Evolutionary conservation across 2,888 invertebrate species (phyloP).

Genomic region (Toxonevra muliebris): DNA sequence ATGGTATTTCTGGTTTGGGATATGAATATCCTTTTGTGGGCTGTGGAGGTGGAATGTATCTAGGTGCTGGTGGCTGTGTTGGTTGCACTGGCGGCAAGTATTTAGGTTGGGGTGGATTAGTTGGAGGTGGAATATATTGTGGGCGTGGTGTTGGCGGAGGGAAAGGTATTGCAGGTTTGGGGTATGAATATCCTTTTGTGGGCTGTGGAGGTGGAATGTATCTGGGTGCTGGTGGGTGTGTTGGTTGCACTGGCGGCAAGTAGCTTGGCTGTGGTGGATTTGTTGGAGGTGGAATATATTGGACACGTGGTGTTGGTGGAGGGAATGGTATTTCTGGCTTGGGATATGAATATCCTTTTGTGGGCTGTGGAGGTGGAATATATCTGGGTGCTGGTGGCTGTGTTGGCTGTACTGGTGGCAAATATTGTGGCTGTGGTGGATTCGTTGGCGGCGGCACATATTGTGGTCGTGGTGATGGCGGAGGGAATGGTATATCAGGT

Average conservation of each 20-base stretch:
- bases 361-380: conserved; percentile 3
- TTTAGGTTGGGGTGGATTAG: conserved; percentile 27
- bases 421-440: conserved; percentile 26
- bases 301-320: conserved; percentile 20
- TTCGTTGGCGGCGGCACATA: conserved; percentile 43
- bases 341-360: conserved; percentile 43
- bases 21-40: conserved; percentile 45
- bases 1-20: conserved; percentile 43
- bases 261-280: conserved; percentile 25
- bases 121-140: conserved; percentile 20
- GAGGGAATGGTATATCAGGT: conserved; percentile 43
- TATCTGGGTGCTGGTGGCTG: conserved; percentile 29
- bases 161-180: conserved; percentile 27
- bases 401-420: conserved; percentile 40
- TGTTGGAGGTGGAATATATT: conserved; percentile 41
- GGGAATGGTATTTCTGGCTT: conserved; percentile 36
- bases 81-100: conserved; percentile 43
- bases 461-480: conserved; percentile 35
- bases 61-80: conserved; percentile 38
- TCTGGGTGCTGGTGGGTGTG: conserved; percentile 6
- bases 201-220: conserved; percentile 13
- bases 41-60: conserved; percentile 18
- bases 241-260: conserved; percentile 44
- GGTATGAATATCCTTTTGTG: conserved; percentile 28
- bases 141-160: conserved; percentile 22